Percentiles rank a stretch among this genome's conserved stretches.
Conservation (phyloP, 2,113 vertebrate species). For the Mirounga angustirostris region DNA sequence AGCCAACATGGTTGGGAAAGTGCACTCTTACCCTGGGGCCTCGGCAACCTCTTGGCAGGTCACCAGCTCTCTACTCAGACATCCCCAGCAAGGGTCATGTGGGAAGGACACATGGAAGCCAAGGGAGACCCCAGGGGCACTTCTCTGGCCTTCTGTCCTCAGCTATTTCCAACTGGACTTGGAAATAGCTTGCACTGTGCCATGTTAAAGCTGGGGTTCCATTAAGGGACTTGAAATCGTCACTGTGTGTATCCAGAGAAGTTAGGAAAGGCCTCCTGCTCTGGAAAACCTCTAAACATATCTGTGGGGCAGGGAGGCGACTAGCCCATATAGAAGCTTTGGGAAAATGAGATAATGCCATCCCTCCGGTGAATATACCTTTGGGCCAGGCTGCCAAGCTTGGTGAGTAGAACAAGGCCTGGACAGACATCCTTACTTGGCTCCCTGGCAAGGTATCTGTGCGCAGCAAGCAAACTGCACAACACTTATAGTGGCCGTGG, state of each 20-base stretch:
- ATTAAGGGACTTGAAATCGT: background rate
- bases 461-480: background rate
- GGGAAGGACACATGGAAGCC: background rate
- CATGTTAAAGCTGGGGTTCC: background rate
- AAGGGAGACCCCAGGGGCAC: background rate
- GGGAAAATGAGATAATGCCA: background rate
- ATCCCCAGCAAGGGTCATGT: background rate
- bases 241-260: background rate
- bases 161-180: background rate
- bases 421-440: background rate
- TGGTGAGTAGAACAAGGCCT: background rate
- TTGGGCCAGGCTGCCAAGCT: background rate
- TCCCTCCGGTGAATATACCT: background rate
- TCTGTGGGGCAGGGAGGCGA: background rate
- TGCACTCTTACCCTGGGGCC: background rate
- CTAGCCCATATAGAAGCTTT: background rate
- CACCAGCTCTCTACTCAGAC: background rate
- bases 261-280: background rate
- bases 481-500: background rate
- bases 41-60: background rate
- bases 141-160: background rate
- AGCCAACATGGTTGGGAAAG: background rate
- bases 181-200: background rate
- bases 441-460: background rate
- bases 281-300: background rate